Conservation (phyloP, 2,113 vertebrate species). For the Micronycteris hirsuta region DNA sequence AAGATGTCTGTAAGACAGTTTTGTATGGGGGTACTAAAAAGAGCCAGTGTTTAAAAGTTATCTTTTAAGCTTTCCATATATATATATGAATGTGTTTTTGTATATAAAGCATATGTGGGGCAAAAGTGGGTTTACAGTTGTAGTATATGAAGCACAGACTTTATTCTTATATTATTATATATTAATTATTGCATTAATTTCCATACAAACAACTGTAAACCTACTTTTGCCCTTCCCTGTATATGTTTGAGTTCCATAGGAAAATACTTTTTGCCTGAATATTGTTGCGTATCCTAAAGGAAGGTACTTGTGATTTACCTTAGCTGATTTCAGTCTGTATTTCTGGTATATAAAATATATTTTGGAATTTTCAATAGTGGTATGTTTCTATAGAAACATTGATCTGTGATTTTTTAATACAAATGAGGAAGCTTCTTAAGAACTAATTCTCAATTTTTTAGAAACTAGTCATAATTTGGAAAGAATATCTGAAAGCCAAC, state of each 20-base stretch:
- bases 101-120: not conserved
- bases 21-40: not conserved
- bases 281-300: not conserved
- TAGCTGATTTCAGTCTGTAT: not conserved
- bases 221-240: not conserved
- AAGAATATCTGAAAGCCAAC: not conserved
- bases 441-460: not conserved
- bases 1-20: constrained; percentile 24
- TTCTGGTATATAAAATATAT: constrained; percentile 15
- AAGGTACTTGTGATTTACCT: not conserved
- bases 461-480: not conserved
- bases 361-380: constrained; percentile 12
- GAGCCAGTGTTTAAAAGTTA: not conserved
- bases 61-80: not conserved
- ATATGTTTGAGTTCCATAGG: not conserved
- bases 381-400: not conserved
- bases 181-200: too few species aligned
- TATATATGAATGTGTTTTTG: not conserved
- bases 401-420: constrained; percentile 25
- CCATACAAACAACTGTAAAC: not conserved
- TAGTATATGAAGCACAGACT: too few species aligned
- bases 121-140: not conserved
- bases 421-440: not conserved
- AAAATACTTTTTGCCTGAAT: constrained; percentile 34
- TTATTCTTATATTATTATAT: too few species aligned